Evolutionary conservation across 1,140 invertebrate species (phyloP), one percentile per base, ranked within the genome.

Genomic region (Cataglyphis hispanica): DNA sequence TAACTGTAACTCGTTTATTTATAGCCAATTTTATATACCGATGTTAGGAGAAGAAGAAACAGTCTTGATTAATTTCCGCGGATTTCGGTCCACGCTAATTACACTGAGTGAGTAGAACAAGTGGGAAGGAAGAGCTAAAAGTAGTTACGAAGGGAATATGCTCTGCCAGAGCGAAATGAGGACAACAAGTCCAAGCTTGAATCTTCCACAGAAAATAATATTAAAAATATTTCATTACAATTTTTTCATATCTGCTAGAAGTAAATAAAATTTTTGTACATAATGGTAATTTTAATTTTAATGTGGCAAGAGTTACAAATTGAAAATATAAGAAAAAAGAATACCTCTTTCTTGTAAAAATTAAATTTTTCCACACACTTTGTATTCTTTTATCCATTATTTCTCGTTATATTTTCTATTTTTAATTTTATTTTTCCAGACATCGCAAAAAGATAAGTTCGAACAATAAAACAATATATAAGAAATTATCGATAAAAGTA

Each of bases 11-110:
- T 85, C 50, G 43, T 85, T 80, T 78, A 85, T 85, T 67, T 85
- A 64, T n/a, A n/a, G 43, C 13, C 43, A 37, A 16, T 46, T 11
- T 46, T 46, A 46, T 19, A 19, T 19, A 50, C 13, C 46, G 46
- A n/a, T 31, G 50, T 50, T 61, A 78, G 25, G 2, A 37, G 61
- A 56, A 60, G 63, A 80, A 70, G 76, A 64, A 61, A 22, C 25
- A 61, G 66, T 31, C 64, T 86, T 86, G 76, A 86, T 86, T 86
- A 86, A 86, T 86, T 86, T 64, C 37, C 76, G 76, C 37, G 37
- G 34, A 80, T 86, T 86, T 86, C 25, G 66, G 53, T n/a, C 40
- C 25, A 43, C 43, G 56, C 76, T 81, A 86, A 86, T 86, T 86
- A 86, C 64, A 40, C 31, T 86, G 60, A 86, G 76, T 81, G 66